These are phyloP conservation scores for Excalfactoria chinensis DNA, from an alignment of 2,113 vertebrate species.

Conservation along the genomic window DNA sequence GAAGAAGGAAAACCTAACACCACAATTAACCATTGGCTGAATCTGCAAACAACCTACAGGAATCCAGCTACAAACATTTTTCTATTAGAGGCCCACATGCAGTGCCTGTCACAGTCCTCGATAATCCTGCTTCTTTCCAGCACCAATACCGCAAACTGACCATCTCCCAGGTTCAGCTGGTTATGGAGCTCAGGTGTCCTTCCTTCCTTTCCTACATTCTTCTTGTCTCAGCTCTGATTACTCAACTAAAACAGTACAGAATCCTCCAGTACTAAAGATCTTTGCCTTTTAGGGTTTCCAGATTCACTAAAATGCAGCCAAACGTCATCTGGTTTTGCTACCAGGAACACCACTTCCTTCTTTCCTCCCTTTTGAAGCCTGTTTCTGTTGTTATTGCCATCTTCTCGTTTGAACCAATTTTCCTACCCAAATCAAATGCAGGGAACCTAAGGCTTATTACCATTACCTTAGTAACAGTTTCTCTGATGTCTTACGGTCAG, in stretches of 20 bases:
- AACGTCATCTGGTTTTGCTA: neutral
- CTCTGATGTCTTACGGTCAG: neutral
- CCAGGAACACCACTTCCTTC: neutral
- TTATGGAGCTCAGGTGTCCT: neutral
- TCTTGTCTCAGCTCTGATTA: neutral
- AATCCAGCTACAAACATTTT: neutral
- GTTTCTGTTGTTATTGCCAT: neutral
- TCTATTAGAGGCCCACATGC: neutral
- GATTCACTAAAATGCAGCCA: neutral
- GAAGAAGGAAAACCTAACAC: neutral
- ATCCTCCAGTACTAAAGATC: neutral
- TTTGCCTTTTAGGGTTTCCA: neutral
- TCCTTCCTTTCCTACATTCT: neutral
- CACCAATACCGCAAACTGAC: rapidly evolving
- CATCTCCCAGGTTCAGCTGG: rapidly evolving
- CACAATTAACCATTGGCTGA: neutral
- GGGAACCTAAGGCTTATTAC: neutral
- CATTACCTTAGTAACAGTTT: neutral
- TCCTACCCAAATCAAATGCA: neutral
- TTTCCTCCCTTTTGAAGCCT: neutral
- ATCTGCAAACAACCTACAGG: neutral
- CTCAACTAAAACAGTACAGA: neutral
- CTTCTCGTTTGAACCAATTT: neutral
- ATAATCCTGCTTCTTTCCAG: neutral
- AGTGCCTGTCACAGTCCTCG: neutral